phyloP scores from a whole-genome alignment of 2,888 invertebrate genomes.

The Lasioglossum zephyrum region DNA sequence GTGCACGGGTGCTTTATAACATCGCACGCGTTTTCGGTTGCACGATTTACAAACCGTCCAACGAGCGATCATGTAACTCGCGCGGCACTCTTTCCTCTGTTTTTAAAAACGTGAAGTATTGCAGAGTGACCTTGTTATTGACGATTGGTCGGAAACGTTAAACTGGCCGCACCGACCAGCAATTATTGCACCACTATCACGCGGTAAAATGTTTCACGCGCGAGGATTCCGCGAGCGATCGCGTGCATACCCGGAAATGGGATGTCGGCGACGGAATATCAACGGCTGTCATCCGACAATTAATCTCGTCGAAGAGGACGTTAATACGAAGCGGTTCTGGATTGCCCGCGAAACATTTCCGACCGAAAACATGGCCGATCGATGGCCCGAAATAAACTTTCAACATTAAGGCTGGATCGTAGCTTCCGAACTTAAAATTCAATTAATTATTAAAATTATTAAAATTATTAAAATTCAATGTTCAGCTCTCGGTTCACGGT shows the following conservation, averaged over 20 bases:
- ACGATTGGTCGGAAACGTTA: conserved; percentile 70
- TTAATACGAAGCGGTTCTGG: neutral
- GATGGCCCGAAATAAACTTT: neutral
- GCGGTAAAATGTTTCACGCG: conserved; percentile 60
- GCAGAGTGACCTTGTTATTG: conserved; percentile 66
- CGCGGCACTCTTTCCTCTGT: conserved; percentile 22
- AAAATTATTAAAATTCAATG: neutral
- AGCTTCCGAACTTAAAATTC: neutral
- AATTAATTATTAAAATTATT: no score
- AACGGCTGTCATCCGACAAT: conserved; percentile 40
- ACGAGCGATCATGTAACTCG: conserved; percentile 60
- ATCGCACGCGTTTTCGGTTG: neutral
- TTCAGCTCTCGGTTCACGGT: neutral
- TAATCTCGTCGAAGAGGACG: conserved; percentile 11
- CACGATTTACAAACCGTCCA: conserved; percentile 44
- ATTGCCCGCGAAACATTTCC: neutral
- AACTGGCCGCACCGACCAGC: conserved; percentile 58
- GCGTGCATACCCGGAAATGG: conserved; percentile 26
- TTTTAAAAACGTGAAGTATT: conserved; percentile 57
- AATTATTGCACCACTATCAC: conserved; percentile 61
- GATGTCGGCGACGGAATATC: conserved; percentile 23
- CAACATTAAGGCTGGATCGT: neutral
- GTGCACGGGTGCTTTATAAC: neutral
- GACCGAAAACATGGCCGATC: neutral
- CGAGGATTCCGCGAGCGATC: conserved; percentile 21